These are phyloP conservation scores for Aphrocallistes beatrix DNA, from an alignment of 37 sponge, comb jelly and placozoan genomes.

Conservation along the genomic window DNA sequence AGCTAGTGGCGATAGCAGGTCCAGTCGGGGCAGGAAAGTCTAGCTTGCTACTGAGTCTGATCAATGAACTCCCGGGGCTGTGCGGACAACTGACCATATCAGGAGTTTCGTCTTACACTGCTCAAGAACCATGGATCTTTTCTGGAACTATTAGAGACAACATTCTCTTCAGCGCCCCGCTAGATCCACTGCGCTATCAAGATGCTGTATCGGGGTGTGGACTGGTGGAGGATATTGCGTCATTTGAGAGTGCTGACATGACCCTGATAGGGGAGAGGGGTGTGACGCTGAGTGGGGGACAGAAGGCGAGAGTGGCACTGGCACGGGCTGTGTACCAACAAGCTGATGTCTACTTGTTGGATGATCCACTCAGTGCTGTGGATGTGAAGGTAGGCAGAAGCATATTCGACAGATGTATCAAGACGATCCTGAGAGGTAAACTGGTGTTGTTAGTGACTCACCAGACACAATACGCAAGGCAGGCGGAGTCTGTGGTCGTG, in stretches of 20 bases:
- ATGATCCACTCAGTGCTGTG: slow-evolving; percentile 26
- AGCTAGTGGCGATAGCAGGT: neutral
- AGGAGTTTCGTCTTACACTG: neutral
- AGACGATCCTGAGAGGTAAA: neutral
- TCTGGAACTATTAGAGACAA: slow-evolving; percentile 22
- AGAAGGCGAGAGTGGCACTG: slow-evolving; percentile 29
- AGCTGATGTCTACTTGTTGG: slow-evolving; percentile 22
- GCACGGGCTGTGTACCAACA: slow-evolving; percentile 20
- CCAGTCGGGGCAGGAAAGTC: slow-evolving; percentile 6
- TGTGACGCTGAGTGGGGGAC: slow-evolving; percentile 28
- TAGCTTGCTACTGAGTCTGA: neutral
- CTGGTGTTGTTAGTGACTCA: neutral
- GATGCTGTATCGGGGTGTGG: neutral
- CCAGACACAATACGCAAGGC: neutral
- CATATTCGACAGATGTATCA: neutral
- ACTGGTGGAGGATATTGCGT: neutral
- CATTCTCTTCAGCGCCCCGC: slow-evolving; percentile 6
- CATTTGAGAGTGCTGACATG: neutral
- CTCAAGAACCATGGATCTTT: neutral
- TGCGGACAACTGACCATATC: neutral
- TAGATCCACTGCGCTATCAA: neutral
- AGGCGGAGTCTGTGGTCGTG: neutral
- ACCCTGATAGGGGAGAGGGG: slow-evolving; percentile 8
- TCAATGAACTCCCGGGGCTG: neutral
- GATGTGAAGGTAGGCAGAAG: neutral